Evolutionary conservation across 2,888 invertebrate species (phyloP).

Genomic region (Leistus spinibarbis): DNA sequence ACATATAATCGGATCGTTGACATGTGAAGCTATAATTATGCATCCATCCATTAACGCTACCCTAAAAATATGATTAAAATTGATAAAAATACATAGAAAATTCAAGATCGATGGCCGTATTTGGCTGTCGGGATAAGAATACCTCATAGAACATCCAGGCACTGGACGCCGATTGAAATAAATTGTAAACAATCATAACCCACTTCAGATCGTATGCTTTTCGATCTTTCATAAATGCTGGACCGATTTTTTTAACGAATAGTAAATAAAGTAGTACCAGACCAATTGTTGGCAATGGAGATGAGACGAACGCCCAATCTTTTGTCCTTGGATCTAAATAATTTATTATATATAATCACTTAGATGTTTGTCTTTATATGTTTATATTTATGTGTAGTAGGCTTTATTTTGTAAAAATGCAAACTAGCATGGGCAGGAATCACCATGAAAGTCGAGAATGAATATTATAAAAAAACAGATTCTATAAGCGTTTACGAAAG

Average conservation of each 20-base stretch:
- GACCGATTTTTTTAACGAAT: conserved; percentile 62
- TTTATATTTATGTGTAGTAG: too few relatives aligned
- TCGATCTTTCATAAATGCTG: conserved; percentile 62
- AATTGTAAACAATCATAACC: conserved; percentile 63
- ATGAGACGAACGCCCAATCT: conserved; percentile 60
- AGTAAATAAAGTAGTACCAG: conserved; percentile 58
- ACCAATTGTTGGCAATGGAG: conserved; percentile 56
- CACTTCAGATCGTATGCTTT: conserved; percentile 59
- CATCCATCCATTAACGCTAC: background rate
- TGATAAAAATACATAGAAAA: too few relatives aligned
- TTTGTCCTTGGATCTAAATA: conserved; percentile 56
- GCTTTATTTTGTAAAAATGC: too few relatives aligned
- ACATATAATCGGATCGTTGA: background rate
- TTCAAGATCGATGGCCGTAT: too few relatives aligned
- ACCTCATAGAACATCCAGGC: conserved; percentile 1
- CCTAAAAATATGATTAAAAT: background rate
- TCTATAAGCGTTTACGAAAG: too few relatives aligned
- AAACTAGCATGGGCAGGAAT: too few relatives aligned
- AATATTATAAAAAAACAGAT: too few relatives aligned
- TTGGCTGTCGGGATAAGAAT: background rate
- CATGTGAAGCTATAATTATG: background rate
- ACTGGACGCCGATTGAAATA: conserved; percentile 55
- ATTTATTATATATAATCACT: too few relatives aligned
- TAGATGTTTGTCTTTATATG: too few relatives aligned
- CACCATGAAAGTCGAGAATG: too few relatives aligned